Evolutionary conservation across 2,797 vertebrate genomes (phyloP).

Genomic region (Oceanodroma leucorhoa): DNA sequence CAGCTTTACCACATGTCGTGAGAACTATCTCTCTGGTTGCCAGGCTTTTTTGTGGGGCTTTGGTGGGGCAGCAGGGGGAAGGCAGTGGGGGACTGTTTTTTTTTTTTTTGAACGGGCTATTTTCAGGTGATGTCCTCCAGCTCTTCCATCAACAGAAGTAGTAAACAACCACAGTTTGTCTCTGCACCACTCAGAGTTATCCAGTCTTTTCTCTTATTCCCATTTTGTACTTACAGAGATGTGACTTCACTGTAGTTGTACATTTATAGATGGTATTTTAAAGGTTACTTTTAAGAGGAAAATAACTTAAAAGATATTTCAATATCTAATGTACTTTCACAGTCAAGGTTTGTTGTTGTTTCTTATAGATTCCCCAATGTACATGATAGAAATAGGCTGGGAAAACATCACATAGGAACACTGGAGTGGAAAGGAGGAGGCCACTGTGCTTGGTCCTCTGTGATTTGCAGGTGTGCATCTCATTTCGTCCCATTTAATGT

Average conservation of each 20-base stretch:
- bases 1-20: neutral
- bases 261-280: neutral
- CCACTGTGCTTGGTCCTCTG: neutral
- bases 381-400: neutral
- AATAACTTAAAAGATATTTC: neutral
- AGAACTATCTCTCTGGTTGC: neutral
- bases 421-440: neutral
- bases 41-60: neutral
- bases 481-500: neutral
- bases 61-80: neutral
- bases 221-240: accelerated
- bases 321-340: neutral
- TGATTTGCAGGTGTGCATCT: neutral
- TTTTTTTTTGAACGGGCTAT: neutral
- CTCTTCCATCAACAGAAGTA: neutral
- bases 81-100: neutral
- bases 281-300: neutral
- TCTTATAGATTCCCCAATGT: neutral
- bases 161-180: neutral
- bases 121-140: neutral
- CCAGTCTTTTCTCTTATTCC: neutral
- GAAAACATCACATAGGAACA: neutral
- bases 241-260: neutral
- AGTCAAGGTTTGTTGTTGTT: neutral
- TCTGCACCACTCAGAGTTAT: neutral